Base-by-base conservation (phyloP, 1,140 invertebrate genomes). In the Megalopta genalis region DNA sequence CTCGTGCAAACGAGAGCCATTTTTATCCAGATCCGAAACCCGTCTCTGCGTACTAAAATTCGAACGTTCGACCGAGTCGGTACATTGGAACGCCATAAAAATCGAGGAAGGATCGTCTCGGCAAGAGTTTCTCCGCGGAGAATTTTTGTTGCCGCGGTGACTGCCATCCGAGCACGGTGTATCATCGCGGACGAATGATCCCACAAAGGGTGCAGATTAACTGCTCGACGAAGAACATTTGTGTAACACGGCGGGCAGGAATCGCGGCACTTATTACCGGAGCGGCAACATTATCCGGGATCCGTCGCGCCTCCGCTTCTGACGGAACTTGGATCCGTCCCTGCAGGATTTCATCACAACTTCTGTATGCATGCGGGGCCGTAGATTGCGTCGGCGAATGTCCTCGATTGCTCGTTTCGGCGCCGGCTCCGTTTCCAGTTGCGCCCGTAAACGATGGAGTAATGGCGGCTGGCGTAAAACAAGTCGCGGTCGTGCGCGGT, bases 321-420 rank as follows among this genome's bases (percentile, higher is more conserved):
- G 67, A 78, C 57, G 70, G 68, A 73, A 77, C 64, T 65, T 46
- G 46, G 65, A 65, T 69, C 60, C 39, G 14, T 39, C n/a, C 25
- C 57, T 37, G 60, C 42, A 39, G 39, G 39, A 49, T 67, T 60
- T n/a, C n/a, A n/a, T 66, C 60, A n/a, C 27, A 77, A 65, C 49
- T 69, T 37, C 64, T 52, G 59, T 83, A 69, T 79, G 66, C 46
- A 68, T 73, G 70, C 70, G 68, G 65, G 39, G 25, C 46, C 66
- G 49, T 42, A 70, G 82, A 74, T 74, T 69, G 46, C 77, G 25
- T 42, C 27, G 46, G 64, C 72, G 71, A 79, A 62, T 70, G 81
- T 60, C 37, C 76, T 80, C 54, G 76, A 80, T 54, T 59, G 67
- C 77, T 80, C 57, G 57, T 77, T 80, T 83, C 76, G 46, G 4